Base-by-base conservation (phyloP, 1,140 invertebrate genomes). In the Drosophila busckii region DNA sequence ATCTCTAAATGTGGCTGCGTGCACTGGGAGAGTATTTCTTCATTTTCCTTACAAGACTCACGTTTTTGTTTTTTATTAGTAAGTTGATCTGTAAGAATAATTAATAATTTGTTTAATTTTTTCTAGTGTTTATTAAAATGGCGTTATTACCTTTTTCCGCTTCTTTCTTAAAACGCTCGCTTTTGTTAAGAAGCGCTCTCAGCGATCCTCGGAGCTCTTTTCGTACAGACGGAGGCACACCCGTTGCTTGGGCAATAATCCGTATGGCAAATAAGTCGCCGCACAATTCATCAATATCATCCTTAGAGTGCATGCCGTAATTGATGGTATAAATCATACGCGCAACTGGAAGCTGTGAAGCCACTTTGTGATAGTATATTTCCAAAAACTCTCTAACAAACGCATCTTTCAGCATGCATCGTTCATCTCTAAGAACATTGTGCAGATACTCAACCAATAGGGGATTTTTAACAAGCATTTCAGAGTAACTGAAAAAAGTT, bases 251-350 rank as follows among this genome's bases (percentile, higher is more conserved):
- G 25, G 84, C 84, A 49, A 87, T 85, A 9, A 87, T 73, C 0
- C 86, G 68, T 29, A 87, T 86, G 16, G 86, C 85, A 62, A 87
- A 86, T 2, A 87, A 68, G 62, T 87, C 86, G n/a, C 86, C 84
- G 37, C 86, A 87, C 26, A 87, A 34, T 37, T 87, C 86, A 26
- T 87, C 84, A 1, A 86, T 69, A 44, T 87, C 85, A 26, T 87
- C 86, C 49, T 87, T 87, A 0, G 86, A 82, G 55, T 86, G 78
- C 71, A 87, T 83, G 3, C 75, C 73, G 34, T 86, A 85, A 19
- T 87, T 87, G 17, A 87, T 87, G 0, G 86, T 73, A 38, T 87
- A 87, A 13, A 87, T 70, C 55, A 87, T 68, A 1, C 84, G 78
- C 2, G 84, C 78, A n/a, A 87, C 85, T 2, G 83, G 83, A 6